Base-by-base conservation (phyloP, 2,797 vertebrate species). In the Diplodus puntazzo region DNA sequence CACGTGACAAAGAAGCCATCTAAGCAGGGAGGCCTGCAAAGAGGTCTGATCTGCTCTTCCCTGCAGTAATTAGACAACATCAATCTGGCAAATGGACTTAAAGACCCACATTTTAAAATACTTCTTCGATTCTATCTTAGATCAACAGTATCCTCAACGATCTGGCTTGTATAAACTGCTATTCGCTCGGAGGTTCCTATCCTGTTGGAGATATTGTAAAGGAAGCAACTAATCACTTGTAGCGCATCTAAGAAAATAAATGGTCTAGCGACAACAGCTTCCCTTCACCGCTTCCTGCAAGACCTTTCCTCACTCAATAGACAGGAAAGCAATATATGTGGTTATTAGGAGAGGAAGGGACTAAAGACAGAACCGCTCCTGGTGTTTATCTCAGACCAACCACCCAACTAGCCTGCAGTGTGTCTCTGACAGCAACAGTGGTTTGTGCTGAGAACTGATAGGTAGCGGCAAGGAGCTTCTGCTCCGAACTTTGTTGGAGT, bases 321-420 rank as follows among this genome's bases (percentile, higher is more conserved):
- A 75, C 73, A 68, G 48, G 43, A 83, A 81, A 86, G 63, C 60
- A 63, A 73, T 61, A 75, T 25, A 57, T 55, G 46, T 46, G 61
- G 55, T 70, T 83, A 72, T 81, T 77, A 75, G 55, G n/a, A 67
- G 60, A 84, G 80, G 83, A 79, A 83, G 76, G 64, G 81, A 80
- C 65, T 69, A 2, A 70, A 75, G 75, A 75, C 79, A 83, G 59
- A 61, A 75, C 25, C 5, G 42, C 55, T 79, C 63, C 86, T 88
- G 74, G 80, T 80, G 76, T 86, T 84, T 66, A 77, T 84, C 73
- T 73, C 39, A 20, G 20, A 73, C n/a, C 53, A 88, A 72, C 82
- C 81, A 87, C 85, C 79, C 86, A 87, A 79, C 52, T 61, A 58
- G 68, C 60, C 82, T 79, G 75, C 65, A 63, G 80, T 63, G 66